A percentile compares a stretch with the other conserved stretches of the same genome.
Evolutionary conservation across 2,113 vertebrate species (phyloP).

Genomic region (Leiothrix lutea): DNA sequence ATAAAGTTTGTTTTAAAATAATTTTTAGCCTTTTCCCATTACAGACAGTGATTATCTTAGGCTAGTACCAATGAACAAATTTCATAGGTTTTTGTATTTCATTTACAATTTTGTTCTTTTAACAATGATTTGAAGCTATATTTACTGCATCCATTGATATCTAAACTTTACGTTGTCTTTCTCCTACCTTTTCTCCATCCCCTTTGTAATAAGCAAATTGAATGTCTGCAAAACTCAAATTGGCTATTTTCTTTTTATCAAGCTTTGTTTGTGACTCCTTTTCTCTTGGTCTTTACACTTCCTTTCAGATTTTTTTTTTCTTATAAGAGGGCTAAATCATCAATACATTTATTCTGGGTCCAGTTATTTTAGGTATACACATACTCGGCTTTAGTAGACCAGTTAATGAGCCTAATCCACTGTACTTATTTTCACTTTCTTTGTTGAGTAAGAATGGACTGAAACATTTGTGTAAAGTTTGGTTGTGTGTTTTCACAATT

Average conservation of each 20-base stretch:
- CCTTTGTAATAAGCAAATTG: neutral
- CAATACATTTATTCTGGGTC: neutral
- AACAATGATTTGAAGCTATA: neutral
- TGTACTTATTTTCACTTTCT: neutral
- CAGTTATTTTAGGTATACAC: neutral
- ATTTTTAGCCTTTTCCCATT: neutral
- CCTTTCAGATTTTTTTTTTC: neutral
- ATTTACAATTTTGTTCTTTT: neutral
- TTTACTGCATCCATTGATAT: neutral
- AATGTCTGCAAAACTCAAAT: neutral
- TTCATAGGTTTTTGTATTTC: neutral
- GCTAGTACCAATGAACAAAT: neutral
- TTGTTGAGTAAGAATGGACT: neutral
- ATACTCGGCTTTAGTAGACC: neutral
- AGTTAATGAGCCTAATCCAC: neutral
- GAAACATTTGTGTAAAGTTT: neutral
- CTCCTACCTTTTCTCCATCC: neutral
- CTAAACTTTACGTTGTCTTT: neutral
- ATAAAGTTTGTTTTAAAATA: neutral
- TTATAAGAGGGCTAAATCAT: neutral
- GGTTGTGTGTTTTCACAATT: neutral
- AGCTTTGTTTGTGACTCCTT: neutral
- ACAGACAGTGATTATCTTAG: neutral
- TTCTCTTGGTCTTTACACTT: neutral
- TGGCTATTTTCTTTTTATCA: neutral